Evolutionary conservation across 2,888 invertebrate species (phyloP), one percentile per base, ranked within the genome.

Genomic region (Agonopterix subpropinquella): DNA sequence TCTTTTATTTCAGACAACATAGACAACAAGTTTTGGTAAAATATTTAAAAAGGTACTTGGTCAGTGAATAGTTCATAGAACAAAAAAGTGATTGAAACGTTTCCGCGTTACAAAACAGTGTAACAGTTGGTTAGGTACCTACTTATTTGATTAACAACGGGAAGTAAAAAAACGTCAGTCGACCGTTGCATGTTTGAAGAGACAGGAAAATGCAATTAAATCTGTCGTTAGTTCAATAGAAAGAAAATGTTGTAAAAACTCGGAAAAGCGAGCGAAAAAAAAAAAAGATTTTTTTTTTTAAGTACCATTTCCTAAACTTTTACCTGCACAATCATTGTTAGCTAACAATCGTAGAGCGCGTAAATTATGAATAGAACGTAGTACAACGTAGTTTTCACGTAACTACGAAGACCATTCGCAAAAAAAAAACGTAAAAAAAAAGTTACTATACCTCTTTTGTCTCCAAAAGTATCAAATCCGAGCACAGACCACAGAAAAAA

Each of bases 401-500:
- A 13, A 13, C 43, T 15, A 43, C 7, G 15, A 43, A 10, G 9
- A 43, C 2, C 43, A 43, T 15, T 43, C 2, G 15, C 18, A 13
- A 18, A 15, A 43, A 10, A 15, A 10, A 15, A 43, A 43, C 15
- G 1, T 43, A 13, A 15, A 43, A 47, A 50, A 53, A 47, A 48
- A 54, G 58, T 58, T 51, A 53, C 11, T 57, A 76, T 66, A 81
- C 81, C 82, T 83, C 58, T 64, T 61, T 62, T 45, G 47, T 53
- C 47, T 59, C 50, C 54, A 56, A 57, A 52, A 59, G 59, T 28
- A 41, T 18, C 42, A 75, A 82, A 83, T 83, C 82, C 84, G 75
- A 66, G 71, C 76, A 78, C 75, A 73, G 56, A 58, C 61, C 82
- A 81, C 78, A 74, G 62, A 62, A 51, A 48, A 67, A 70, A 75